Evolutionary conservation across 2,113 vertebrate species (phyloP).

Genomic region (Choloepus hoffmanni): DNA sequence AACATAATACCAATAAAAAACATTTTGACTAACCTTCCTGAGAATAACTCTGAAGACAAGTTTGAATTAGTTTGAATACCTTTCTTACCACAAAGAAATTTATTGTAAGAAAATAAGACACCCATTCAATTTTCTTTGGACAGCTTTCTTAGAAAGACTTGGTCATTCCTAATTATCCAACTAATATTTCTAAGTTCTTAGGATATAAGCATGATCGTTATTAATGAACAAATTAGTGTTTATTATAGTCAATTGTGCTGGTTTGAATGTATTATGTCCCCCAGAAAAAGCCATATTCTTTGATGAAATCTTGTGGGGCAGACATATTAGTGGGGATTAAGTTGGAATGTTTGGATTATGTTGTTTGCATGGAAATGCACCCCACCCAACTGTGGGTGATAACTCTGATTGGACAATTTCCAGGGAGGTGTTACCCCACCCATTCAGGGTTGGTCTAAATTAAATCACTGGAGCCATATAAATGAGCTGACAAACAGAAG

Average conservation of each 20-base stretch:
- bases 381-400: too few relatives aligned
- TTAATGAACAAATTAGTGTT: conserved; percentile 5
- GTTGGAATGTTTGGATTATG: too few relatives aligned
- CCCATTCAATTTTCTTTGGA: neutral
- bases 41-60: neutral
- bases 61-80: neutral
- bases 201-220: neutral
- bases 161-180: neutral
- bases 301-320: too few relatives aligned
- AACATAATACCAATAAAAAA: neutral
- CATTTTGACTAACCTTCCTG: neutral
- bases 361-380: too few relatives aligned
- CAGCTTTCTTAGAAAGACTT: neutral
- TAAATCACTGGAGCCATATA: too few relatives aligned
- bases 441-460: too few relatives aligned
- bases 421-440: too few relatives aligned
- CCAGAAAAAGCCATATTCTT: too few relatives aligned
- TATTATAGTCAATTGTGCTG: neutral
- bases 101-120: neutral
- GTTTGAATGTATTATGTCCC: too few relatives aligned
- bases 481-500: too few relatives aligned
- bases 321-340: too few relatives aligned
- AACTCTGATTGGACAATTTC: too few relatives aligned
- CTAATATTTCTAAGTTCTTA: conserved; percentile 52
- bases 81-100: neutral